Evolutionary conservation across 2,888 invertebrate genomes (phyloP), one percentile per base, ranked within the genome.

Genomic region (Hydroisotoma schaefferi): DNA sequence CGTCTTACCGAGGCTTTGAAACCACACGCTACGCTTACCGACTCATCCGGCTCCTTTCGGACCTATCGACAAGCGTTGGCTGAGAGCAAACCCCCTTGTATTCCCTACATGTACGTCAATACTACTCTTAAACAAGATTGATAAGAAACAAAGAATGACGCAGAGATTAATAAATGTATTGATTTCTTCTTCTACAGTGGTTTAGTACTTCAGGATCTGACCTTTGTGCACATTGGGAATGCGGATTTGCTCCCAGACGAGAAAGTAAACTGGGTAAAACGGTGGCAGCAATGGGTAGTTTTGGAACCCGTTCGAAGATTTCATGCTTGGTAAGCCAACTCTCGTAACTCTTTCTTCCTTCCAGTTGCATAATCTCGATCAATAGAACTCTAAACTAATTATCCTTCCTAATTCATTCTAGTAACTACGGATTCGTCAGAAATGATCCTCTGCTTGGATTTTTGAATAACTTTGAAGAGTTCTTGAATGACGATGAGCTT

Each of bases 231-330:
- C 79, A 93, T 95, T 76, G 99, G 98, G 48, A 99, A 98, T 79
- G 90, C 86, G 62, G 94, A 98, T 77, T 82, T 87, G 67, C 80
- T 97, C 71, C 84, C 86, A 10, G 92, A 94, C 74, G 90, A 90
- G 59, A 78, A 81, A 74, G 88, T 95, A 55, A 95, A 95, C 78
- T 99, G 98, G 78, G 92, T 94, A 12, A 99, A 99, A 80, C 82
- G 98, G 73, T 98, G 97, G 95, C 97, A 98, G 77, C 97, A 98
- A 78, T 97, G 92, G 77, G 90, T 94, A 76, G 95, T 98, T 69
- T 88, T 99, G 75, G 95, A 97, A 78, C 95, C 94, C 76, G 94
- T 99, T 91, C 90, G 94, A 77, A 84, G 94, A 76, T 97, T 99
- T 79, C 94, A 94, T 76, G 92, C 92, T 81, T 91, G 93, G 97